Evolutionary conservation across 1,140 invertebrate genomes (phyloP).

Genomic region (Rhizoglyphus robini): DNA sequence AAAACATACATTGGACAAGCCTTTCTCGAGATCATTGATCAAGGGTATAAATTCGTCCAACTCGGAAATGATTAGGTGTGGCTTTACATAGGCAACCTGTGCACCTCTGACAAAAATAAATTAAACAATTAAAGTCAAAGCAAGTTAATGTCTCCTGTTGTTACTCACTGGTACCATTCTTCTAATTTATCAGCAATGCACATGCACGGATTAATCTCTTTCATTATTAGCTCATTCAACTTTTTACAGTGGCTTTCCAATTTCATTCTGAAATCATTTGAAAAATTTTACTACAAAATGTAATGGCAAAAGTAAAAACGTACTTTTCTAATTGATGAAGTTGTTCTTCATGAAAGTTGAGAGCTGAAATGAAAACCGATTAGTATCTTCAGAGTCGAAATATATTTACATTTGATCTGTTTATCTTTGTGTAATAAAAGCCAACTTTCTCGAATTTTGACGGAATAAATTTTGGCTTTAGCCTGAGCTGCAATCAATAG

Average conservation of each 20-base stretch:
- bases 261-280: conserved; percentile 23
- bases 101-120: conserved; percentile 6
- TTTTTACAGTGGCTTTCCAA: conserved; percentile 28
- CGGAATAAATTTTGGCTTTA: conserved; percentile 54
- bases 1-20: background rate
- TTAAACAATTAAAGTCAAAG: no score
- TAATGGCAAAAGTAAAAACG: conserved; percentile 6
- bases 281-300: conserved; percentile 1
- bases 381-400: conserved; percentile 25
- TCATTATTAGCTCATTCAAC: conserved; percentile 24
- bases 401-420: conserved; percentile 42
- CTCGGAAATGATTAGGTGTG: conserved; percentile 9
- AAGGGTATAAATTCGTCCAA: background rate
- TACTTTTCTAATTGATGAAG: conserved; percentile 72
- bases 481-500: conserved; percentile 45
- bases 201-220: conserved; percentile 20
- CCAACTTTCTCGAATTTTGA: conserved; percentile 72
- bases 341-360: conserved; percentile 71
- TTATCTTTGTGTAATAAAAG: conserved; percentile 73
- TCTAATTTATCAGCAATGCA: conserved; percentile 25
- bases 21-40: background rate
- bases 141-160: no score
- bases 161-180: conserved; percentile 27
- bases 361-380: conserved; percentile 3
- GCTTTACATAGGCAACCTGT: conserved; percentile 20